phyloP scores from a whole-genome alignment of 1,140 invertebrate genomes.

The Dreissena rostriformis region DNA sequence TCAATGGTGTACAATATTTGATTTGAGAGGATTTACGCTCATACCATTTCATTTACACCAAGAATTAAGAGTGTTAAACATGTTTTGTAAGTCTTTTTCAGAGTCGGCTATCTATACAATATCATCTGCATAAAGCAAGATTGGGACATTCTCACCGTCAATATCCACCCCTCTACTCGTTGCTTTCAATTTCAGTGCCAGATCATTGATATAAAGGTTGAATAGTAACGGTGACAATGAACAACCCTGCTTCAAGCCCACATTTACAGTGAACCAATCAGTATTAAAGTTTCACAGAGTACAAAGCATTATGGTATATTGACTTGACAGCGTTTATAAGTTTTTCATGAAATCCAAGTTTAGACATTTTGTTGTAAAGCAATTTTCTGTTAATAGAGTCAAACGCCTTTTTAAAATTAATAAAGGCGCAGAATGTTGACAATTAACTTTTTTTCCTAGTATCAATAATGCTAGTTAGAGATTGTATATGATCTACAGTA shows the following conservation, averaged over 20 bases:
- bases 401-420: constrained; percentile 37
- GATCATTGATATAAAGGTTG: constrained; percentile 31
- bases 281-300: background rate
- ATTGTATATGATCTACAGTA: constrained; percentile 24
- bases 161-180: constrained; percentile 6
- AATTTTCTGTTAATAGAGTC: constrained; percentile 10
- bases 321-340: constrained; percentile 14
- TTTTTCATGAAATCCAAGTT: background rate
- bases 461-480: constrained; percentile 29
- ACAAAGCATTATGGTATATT: background rate
- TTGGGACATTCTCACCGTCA: constrained; percentile 6
- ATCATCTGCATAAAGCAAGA: constrained; percentile 37
- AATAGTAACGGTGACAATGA: constrained; percentile 10
- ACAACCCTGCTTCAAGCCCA: constrained; percentile 29
- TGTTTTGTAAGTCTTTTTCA: constrained; percentile 17
- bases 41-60: constrained; percentile 23
- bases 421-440: constrained; percentile 27
- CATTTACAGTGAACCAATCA: background rate
- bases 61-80: background rate
- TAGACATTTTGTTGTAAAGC: background rate
- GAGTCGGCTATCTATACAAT: constrained; percentile 15
- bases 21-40: constrained; percentile 11
- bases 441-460: constrained; percentile 23
- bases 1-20: constrained; percentile 32
- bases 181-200: constrained; percentile 13